Evolutionary conservation across 2,888 invertebrate genomes (phyloP).

Genomic region (Tipula vernalis): DNA sequence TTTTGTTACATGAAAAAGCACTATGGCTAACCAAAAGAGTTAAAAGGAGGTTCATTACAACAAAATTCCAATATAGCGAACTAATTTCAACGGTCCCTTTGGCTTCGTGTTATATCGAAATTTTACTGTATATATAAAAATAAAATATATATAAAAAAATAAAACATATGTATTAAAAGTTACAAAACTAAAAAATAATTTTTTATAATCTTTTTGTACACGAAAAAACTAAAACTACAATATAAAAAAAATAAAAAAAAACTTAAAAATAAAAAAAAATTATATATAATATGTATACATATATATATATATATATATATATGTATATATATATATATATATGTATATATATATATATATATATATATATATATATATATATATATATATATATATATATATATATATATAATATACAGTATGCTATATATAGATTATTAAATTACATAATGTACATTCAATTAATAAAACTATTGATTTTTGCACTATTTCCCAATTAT

Average conservation of each 20-base stretch:
- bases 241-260: neutral
- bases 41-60: too few relatives aligned
- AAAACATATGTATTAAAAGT: neutral
- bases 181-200: neutral
- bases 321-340: neutral
- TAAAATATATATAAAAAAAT: neutral
- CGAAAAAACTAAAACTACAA: neutral
- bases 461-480: neutral
- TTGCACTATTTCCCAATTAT: neutral
- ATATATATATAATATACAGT: neutral
- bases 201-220: conserved; percentile 4
- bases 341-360: neutral
- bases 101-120: too few relatives aligned
- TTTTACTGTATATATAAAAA: neutral
- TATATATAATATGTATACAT: neutral
- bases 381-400: too few relatives aligned
- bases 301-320: neutral
- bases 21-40: too few relatives aligned
- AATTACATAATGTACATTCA: neutral
- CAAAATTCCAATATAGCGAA: too few relatives aligned
- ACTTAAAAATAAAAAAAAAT: neutral
- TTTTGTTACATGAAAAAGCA: too few relatives aligned
- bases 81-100: too few relatives aligned
- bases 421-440: neutral
- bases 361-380: neutral